These are phyloP conservation scores for Ardeotis arabs DNA, from an alignment of 2,113 vertebrate genomes.

Conservation along the genomic window DNA sequence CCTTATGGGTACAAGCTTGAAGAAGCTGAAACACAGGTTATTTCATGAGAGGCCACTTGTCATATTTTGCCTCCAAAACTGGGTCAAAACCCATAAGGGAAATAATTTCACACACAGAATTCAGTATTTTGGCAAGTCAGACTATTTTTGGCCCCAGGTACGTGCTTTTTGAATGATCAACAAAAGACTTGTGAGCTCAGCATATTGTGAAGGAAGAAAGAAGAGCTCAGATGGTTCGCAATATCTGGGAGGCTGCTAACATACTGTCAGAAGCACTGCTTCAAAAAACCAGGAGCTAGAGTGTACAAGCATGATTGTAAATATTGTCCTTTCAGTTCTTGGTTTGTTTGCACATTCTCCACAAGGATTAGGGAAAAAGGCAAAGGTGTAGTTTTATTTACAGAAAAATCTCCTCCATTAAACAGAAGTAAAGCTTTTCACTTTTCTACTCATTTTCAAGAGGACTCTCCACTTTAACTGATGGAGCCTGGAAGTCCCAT, in stretches of 20 bases:
- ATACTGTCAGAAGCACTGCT: background rate
- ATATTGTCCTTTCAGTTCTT: background rate
- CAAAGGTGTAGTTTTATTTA: conserved; percentile 5
- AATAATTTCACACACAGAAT: background rate
- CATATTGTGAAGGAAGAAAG: background rate
- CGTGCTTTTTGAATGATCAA: background rate
- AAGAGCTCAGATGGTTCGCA: background rate
- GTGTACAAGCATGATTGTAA: background rate
- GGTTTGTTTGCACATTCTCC: conserved; percentile 1
- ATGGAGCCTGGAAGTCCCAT: background rate
- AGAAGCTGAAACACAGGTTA: conserved; percentile 19
- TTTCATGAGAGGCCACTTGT: conserved; percentile 37
- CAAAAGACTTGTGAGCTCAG: background rate
- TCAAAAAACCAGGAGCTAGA: background rate
- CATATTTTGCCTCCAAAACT: conserved; percentile 8
- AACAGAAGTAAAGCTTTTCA: background rate
- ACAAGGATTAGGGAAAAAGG: background rate
- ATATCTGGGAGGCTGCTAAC: background rate
- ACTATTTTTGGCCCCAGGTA: background rate
- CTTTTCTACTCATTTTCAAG: background rate
- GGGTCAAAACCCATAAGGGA: background rate
- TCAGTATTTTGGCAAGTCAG: background rate
- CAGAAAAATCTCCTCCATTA: background rate
- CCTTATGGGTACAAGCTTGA: background rate
- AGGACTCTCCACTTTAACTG: background rate